Evolutionary conservation across 2,888 invertebrate species (phyloP).

Genomic region (Candidula unifasciata): DNA sequence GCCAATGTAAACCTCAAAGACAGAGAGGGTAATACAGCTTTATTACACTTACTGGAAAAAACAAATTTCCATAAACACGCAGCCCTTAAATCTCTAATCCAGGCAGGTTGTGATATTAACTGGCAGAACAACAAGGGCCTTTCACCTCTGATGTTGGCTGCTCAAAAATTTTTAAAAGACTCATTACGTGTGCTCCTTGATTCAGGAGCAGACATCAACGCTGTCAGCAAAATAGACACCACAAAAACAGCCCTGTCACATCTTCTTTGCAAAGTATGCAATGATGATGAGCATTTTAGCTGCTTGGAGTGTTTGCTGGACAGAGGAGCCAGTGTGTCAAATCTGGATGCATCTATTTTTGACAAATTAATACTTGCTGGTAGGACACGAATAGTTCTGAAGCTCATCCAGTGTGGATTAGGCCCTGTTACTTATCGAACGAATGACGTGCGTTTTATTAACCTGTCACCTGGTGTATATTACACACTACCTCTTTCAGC

Average conservation of each 20-base stretch:
- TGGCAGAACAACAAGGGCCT: neutral
- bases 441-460: too few relatives aligned
- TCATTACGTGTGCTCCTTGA: neutral
- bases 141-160: neutral
- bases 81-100: neutral
- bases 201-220: too few relatives aligned
- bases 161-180: neutral
- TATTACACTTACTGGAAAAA: neutral
- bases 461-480: neutral
- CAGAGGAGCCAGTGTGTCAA: neutral
- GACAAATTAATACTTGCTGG: too few relatives aligned
- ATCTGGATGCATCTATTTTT: neutral
- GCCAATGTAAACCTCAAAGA: constrained; percentile 18
- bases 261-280: neutral
- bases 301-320: neutral
- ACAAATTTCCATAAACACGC: neutral
- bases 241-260: constrained; percentile 6
- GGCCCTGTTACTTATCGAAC: too few relatives aligned
- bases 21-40: neutral
- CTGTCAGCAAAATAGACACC: neutral
- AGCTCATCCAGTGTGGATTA: too few relatives aligned
- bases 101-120: neutral
- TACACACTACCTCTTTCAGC: too few relatives aligned
- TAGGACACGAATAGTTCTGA: too few relatives aligned
- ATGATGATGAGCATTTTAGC: neutral